Conservation (phyloP, 1,140 invertebrate species). For the Globodera ellingtonae region DNA sequence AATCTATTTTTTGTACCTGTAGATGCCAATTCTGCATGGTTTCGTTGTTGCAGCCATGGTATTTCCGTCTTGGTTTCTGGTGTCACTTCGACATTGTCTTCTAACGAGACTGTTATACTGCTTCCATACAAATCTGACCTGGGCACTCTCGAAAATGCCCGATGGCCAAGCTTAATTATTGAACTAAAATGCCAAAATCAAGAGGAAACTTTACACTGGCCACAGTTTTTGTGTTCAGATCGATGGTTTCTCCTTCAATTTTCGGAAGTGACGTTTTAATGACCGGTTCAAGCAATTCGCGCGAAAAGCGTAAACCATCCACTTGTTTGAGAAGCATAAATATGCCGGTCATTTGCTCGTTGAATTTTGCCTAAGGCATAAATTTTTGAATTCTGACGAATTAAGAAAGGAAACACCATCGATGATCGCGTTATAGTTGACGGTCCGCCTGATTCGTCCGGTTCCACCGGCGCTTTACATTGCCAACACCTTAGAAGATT, state of each 20-base stretch:
- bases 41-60: slow-evolving; percentile 45
- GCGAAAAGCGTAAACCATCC: slow-evolving; percentile 55
- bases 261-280: slow-evolving; percentile 25
- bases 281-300: slow-evolving; percentile 52
- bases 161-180: slow-evolving; percentile 45
- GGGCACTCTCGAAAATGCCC: slow-evolving; percentile 39
- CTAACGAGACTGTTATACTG: slow-evolving; percentile 52
- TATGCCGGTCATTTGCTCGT: slow-evolving; percentile 56
- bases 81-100: slow-evolving; percentile 34
- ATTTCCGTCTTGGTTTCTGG: slow-evolving; percentile 45
- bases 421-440: slow-evolving; percentile 50
- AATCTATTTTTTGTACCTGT: background rate
- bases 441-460: slow-evolving; percentile 51
- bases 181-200: slow-evolving; percentile 1
- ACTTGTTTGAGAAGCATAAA: slow-evolving; percentile 55
- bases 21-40: background rate
- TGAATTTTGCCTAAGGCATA: slow-evolving; percentile 47
- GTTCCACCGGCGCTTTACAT: slow-evolving; percentile 40
- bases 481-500: slow-evolving; percentile 54
- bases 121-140: slow-evolving; percentile 44
- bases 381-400: background rate
- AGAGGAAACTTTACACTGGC: slow-evolving; percentile 6
- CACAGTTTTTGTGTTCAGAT: slow-evolving; percentile 21
- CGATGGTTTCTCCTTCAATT: slow-evolving; percentile 24
- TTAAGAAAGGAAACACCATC: slow-evolving; percentile 7